Evolutionary conservation across 2,888 invertebrate species (phyloP).

Genomic region (Onthophagus sagittarius): DNA sequence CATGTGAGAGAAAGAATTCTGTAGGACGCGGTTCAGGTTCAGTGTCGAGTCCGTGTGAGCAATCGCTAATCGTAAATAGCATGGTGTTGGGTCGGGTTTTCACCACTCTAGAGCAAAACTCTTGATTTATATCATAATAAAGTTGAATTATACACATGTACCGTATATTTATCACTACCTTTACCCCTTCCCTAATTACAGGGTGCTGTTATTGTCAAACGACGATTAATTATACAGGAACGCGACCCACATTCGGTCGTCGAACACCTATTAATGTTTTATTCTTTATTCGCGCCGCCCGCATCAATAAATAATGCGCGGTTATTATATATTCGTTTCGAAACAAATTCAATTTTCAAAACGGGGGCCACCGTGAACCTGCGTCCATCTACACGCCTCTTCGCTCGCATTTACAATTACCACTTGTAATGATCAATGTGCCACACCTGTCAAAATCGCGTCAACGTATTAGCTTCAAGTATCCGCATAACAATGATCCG

Average conservation of each 20-base stretch:
- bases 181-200: constrained; percentile 3
- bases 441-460: not conserved
- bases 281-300: not conserved
- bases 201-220: constrained; percentile 9
- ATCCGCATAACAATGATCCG: not conserved
- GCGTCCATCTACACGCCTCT: too few relatives aligned
- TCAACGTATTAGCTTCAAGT: not conserved
- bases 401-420: not conserved
- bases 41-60: constrained; percentile 16
- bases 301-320: not conserved
- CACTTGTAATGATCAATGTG: not conserved
- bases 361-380: not conserved
- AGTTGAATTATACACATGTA: constrained; percentile 12
- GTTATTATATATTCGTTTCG: not conserved
- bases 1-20: constrained; percentile 13
- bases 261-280: not conserved
- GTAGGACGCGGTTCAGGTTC: not conserved
- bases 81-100: constrained; percentile 1
- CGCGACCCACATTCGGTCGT: not conserved
- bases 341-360: not conserved
- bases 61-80: constrained; percentile 24
- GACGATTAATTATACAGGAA: constrained; percentile 7
- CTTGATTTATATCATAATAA: constrained; percentile 13
- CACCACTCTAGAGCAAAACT: not conserved
- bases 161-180: constrained; percentile 7